Conservation (phyloP, 2,113 vertebrate genomes). For the Polypterus bichir region DNA sequence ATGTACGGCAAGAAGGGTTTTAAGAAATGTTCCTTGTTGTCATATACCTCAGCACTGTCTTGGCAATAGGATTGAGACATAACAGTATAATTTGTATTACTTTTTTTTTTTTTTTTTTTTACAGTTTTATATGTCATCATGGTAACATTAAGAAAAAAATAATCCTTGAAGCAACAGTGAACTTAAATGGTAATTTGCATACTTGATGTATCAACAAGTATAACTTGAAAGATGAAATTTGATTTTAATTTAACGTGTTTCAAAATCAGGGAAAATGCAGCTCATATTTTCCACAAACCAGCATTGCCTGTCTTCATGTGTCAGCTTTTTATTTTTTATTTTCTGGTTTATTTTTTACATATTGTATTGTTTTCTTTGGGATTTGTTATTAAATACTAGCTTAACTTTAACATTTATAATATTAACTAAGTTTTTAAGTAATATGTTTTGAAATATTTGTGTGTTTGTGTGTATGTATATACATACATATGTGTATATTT, state of each 20-base stretch:
- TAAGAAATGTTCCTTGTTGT: conserved; percentile 81
- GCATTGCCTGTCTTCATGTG: conserved; percentile 58
- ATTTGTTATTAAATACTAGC: no score
- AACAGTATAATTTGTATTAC: conserved; percentile 34
- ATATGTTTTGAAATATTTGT: not conserved
- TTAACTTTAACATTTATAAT: no score
- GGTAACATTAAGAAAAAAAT: conserved; percentile 42
- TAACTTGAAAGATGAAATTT: conserved; percentile 75
- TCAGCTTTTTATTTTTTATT: conserved; percentile 41
- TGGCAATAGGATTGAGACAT: conserved; percentile 80
- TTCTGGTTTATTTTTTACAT: conserved; percentile 54
- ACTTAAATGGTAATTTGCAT: conserved; percentile 46
- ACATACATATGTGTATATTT: no score
- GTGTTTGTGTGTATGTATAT: no score
- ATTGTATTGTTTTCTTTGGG: conserved; percentile 10
- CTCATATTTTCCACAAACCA: conserved; percentile 64
- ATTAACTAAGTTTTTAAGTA: conserved; percentile 50
- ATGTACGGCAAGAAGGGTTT: conserved; percentile 57
- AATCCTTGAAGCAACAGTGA: conserved; percentile 23
- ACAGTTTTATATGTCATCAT: conserved; percentile 48
- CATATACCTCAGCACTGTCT: conserved; percentile 98
- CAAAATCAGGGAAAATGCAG: conserved; percentile 93
- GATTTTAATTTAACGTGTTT: conserved; percentile 44
- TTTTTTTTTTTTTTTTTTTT: conserved; percentile 28
- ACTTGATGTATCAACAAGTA: conserved; percentile 75